Evolutionary conservation across 2,797 vertebrate genomes (phyloP), one percentile per base, ranked within the genome.

Genomic region (Arctocebus calabarensis): DNA sequence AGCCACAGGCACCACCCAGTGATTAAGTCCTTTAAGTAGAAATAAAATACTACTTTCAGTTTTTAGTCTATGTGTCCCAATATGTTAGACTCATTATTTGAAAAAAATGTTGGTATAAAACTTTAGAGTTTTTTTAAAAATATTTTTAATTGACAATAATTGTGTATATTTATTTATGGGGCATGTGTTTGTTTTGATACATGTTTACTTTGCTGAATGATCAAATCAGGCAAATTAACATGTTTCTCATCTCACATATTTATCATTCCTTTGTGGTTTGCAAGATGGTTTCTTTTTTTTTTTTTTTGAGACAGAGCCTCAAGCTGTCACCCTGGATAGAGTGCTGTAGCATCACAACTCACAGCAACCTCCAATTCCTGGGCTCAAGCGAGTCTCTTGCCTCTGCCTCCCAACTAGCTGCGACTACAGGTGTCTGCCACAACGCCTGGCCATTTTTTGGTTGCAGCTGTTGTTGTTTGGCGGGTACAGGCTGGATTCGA

Each of bases 31-130:
- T 93, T 81, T 71, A 45, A 88, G 19, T 90, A 90, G 32, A 91
- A 93, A 90, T 94, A 73, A 88, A 79, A 90, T 90, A 89, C 64
- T 66, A 75, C 84, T 90, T 87, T 77, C 48, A 43, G 57, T 84
- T 74, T 95, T 95, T 95, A 90, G 52, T 59, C 79, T 19, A 7
- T 88, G 23, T 17, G 40, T 68, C 34, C 59, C 59, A 5, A 77
- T 8, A 45, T 71, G 48, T 55, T 91, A 75, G 77, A 84, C 23
- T 84, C 45, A 25, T 11, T 57, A 92, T 88, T 96, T 93, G 34
- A 57, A 84, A 94, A 84, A 17, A 94, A 71, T 48, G 82, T 90
- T 43, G 45, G 9, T 93, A 32, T 29, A 85, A 83, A 78, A 43
- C 43, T 84, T 84, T 17, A 34, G 37, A 64, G 25, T 81, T 93